Base-by-base conservation (phyloP, 2,797 vertebrate species). In the Valencia hispanica region DNA sequence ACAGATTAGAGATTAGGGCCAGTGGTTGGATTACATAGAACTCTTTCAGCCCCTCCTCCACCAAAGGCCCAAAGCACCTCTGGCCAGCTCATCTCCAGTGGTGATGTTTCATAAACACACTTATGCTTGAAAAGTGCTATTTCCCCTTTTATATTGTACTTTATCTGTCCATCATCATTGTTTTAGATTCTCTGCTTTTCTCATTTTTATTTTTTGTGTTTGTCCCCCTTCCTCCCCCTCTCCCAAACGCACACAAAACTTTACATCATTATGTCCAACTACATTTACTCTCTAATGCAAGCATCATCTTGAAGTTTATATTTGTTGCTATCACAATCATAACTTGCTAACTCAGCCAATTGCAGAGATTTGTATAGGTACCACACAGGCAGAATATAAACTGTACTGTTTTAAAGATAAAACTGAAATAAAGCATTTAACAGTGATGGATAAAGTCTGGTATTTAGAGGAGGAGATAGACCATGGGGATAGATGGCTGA, bases 1-100 rank as follows among this genome's bases (percentile, higher is more conserved):
- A 80, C 87, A 94, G 95, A 96, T 96, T 95, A 96, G 78, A 93
- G 94, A 95, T 96, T 95, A 94, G 84, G 86, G 91, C 80, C 92
- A 91, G 87, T 53, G 73, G 75, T 84, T 83, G 90, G 93, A 95
- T 96, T 95, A 96, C 86, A 86, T 74, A 87, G 89, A 87, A 81
- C 79, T 92, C 83, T 84, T 65, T 32, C 73, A 74, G 76, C 91
- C 83, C 91, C 74, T 84, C 91, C 92, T 88, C 89, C 75, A 83
- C 74, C 80, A 68, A 69, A 84, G 86, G 87, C 85, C 84, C 79
- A 59, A 79, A 79, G 68, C 83, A 85, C 80, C 85, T 87, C 84
- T 89, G 82, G 83, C 76, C 83, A 51, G 79, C 79, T 91, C 85
- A 87, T 92, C 82, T 82, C 75, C 86, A 80, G 0, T 68, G 34